These are phyloP conservation scores for Pangasianodon hypophthalmus DNA, from an alignment of 2,113 vertebrate species.

Conservation along the genomic window DNA sequence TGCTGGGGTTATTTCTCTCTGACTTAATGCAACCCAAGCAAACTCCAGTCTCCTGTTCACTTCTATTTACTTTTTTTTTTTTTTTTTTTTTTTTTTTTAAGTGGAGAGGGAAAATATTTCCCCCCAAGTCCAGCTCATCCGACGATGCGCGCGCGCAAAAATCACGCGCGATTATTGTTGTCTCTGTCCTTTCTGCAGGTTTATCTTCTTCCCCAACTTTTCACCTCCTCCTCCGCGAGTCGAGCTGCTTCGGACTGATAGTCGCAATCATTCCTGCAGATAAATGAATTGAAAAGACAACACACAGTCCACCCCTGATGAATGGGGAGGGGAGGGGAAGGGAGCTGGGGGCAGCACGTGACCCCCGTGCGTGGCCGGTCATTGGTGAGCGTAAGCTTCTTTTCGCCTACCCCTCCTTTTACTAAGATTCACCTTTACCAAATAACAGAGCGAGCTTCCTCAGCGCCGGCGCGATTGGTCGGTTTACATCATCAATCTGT, in stretches of 20 bases:
- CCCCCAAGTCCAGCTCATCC: slow-evolving; percentile 70
- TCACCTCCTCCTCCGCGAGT: slow-evolving; percentile 92
- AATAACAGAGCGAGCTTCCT: slow-evolving; percentile 83
- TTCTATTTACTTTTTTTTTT: slow-evolving; percentile 71
- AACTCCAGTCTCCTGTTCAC: slow-evolving; percentile 71
- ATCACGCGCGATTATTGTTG: slow-evolving; percentile 94
- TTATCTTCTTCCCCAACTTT: slow-evolving; percentile 98
- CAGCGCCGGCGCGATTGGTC: slow-evolving; percentile 85
- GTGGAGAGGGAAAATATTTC: slow-evolving; percentile 68
- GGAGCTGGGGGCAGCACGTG: slow-evolving; percentile 83
- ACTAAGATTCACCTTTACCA: slow-evolving; percentile 82
- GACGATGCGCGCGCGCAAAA: slow-evolving; percentile 77
- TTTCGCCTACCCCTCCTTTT: slow-evolving; percentile 71
- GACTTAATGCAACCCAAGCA: slow-evolving; percentile 63
- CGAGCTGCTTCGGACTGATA: slow-evolving; percentile 99
- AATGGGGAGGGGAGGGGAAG: slow-evolving; percentile 91
- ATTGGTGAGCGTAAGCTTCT: slow-evolving; percentile 77
- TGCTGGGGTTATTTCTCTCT: slow-evolving; percentile 47
- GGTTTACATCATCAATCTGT: slow-evolving; percentile 91
- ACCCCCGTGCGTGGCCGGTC: slow-evolving; percentile 60
- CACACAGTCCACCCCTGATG: slow-evolving; percentile 99
- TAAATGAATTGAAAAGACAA: slow-evolving; percentile 99
- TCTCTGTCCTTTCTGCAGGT: slow-evolving; percentile 84
- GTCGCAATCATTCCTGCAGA: slow-evolving; percentile 99
- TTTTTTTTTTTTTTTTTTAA: background rate